Conservation (phyloP, 37 sponge, comb jelly and placozoan species). For the Cladorhizidae sp. region DNA sequence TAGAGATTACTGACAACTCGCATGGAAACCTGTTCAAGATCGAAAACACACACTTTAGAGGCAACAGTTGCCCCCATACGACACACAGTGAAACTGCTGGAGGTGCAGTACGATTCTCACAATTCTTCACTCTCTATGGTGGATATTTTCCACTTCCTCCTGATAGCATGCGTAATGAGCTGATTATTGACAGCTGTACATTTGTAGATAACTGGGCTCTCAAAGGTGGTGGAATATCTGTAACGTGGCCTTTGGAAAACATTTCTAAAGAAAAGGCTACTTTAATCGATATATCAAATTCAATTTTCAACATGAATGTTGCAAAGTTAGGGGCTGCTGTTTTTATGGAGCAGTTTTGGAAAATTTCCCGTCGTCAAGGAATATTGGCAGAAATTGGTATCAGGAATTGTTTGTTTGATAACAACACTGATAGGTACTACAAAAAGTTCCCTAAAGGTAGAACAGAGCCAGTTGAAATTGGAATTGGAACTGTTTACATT, state of each 20-base stretch:
- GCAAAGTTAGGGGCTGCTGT: conserved; percentile 53
- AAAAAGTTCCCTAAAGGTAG: neutral
- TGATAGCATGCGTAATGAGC: neutral
- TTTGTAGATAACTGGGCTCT: conserved; percentile 17
- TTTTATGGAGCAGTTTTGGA: conserved; percentile 1
- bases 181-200: neutral
- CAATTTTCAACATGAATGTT: conserved; percentile 14
- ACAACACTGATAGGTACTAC: conserved; percentile 11
- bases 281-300: conserved; percentile 4
- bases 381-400: neutral
- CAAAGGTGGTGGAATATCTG: conserved; percentile 51
- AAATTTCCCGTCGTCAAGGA: conserved; percentile 3
- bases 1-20: conserved; percentile 39
- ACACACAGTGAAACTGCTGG: conserved; percentile 17
- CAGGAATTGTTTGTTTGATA: conserved; percentile 10
- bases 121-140: conserved; percentile 11
- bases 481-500: conserved; percentile 46
- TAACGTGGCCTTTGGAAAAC: conserved; percentile 12
- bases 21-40: conserved; percentile 11
- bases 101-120: conserved; percentile 39
- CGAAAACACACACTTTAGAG: neutral
- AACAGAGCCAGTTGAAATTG: neutral
- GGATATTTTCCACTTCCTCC: neutral
- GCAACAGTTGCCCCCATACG: conserved; percentile 17
- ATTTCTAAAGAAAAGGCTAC: neutral